Conservation (phyloP, 2,113 vertebrate genomes). For the Eurystomus gularis region DNA sequence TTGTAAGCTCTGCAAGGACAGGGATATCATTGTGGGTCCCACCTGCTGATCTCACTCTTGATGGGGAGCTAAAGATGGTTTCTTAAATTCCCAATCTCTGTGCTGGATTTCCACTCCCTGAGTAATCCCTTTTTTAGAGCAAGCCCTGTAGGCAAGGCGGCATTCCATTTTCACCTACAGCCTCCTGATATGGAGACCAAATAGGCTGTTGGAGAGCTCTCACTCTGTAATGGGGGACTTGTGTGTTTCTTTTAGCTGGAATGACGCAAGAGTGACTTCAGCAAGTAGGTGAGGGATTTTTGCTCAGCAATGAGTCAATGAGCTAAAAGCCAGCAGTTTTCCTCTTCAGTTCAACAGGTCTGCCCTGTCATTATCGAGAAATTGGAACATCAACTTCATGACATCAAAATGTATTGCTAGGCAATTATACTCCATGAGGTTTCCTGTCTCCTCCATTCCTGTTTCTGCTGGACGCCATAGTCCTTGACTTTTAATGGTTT, state of each 20-base stretch:
- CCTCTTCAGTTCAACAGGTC: not conserved
- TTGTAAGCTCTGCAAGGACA: not conserved
- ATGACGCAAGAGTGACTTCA: not conserved
- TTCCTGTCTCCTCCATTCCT: not conserved
- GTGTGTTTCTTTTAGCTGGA: not conserved
- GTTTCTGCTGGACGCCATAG: not conserved
- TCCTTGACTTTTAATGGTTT: not conserved
- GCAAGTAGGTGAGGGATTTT: not conserved
- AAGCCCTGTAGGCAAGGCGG: not conserved
- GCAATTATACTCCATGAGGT: not conserved
- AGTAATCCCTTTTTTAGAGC: not conserved
- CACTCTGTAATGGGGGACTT: not conserved
- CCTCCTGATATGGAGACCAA: not conserved
- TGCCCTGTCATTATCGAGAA: rapidly evolving
- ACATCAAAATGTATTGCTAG: not conserved
- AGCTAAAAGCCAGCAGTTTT: not conserved
- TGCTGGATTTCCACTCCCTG: not conserved
- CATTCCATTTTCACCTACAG: not conserved
- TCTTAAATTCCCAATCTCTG: not conserved
- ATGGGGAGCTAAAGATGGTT: not conserved
- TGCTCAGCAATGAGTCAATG: not conserved
- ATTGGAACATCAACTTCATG: not conserved
- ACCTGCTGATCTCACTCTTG: not conserved
- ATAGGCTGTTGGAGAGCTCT: not conserved
- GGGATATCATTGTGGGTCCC: not conserved